Base-by-base conservation (phyloP, 2,113 vertebrate genomes). In the Paramormyrops kingsleyae region DNA sequence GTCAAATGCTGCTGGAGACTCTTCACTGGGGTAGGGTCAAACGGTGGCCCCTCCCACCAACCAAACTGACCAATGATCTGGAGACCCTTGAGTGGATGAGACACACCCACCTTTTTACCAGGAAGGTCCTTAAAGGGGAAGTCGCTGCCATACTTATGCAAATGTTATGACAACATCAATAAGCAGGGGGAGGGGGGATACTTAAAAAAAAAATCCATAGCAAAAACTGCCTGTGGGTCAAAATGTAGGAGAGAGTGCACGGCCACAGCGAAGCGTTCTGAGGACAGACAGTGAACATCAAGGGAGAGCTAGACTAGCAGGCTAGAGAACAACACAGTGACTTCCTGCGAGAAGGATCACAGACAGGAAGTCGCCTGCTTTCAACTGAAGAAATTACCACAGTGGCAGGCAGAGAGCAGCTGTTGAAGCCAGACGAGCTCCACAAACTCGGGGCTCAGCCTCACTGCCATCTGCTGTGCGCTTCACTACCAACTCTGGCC, bases 81-180 rank as follows among this genome's bases (percentile, higher is more conserved):
- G 70, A 42, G 12, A 17, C 15, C 31, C 31, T 42, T 42, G 31
- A 80, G 15, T 8, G 35, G 74, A 42, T 39, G 15, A 42, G 4
- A 80, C 85, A 50, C 31, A 19, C 17, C 53, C 49, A 87, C 3
- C 49, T 27, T 87, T 87, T 27, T 50, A 87, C 47, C 49, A 53
- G 85, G 85, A 87, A 87, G 85, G 85, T 1, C 27, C 27, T 53
- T 87, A 52, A 87, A 56, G 50, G 50, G 50, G 85, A 87, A 87
- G 49, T 87, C 9, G 39, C 24, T 7, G 31, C 50, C 19, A 35
- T 15, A 35, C 24, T 6, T 13, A 47, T 2, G 83, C 83, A 85
- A 49, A 86, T n/a, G 21, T 49, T 19, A 87, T 39, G 85, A 53
- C 85, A 87, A 35, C 50, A 53, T 19, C 27, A 35, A 84, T 44